Base-by-base conservation (phyloP, 2,888 invertebrate species). In the Drosophila imparisetae region DNA sequence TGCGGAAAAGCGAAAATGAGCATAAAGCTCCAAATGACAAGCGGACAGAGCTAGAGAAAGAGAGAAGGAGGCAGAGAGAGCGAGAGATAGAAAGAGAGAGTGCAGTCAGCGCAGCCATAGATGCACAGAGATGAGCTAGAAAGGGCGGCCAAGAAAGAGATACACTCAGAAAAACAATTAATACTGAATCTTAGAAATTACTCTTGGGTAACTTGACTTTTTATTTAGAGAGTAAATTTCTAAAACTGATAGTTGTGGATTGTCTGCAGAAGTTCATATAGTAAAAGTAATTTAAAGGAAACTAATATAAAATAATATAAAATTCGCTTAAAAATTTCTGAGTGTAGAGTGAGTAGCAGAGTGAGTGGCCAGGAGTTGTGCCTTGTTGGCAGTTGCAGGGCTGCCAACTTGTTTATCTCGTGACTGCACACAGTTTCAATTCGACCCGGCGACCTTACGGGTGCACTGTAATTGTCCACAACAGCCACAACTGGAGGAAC, bases 371-470 rank as follows among this genome's bases (percentile, higher is more conserved):
- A 36, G 42, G 30, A 66, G 53, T 53, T 62, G 29, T 60, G 82
- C 69, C 73, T 62, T 64, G 64, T 65, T 62, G 84, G 83, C 85
- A 86, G 70, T 81, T 73, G 80, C 87, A 89, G 82, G 42, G 71
- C 75, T 84, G 87, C 75, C 87, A 89, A 82, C 89, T 86, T 87
- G 85, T 84, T 89, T 89, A 87, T 80, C 85, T 80, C 80, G 74
- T 80, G 72, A 84, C 84, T 81, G 87, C 86, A 86, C 80, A 69
- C 69, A 68, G 62, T 80, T 80, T 66, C 81, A 77, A 81, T 72
- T 81, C 73, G 69, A 87, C 72, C 69, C 85, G 59, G 72, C 80
- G 83, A 77, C 69, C 80, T 80, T 72, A 27, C 48, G 60, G 72
- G 55, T 60, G 75, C 83, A 69, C 76, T 77, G 77, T 73, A 75